These are phyloP conservation scores for Tragelaphus imberbis DNA, from an alignment of 2,113 vertebrate genomes.

Conservation along the genomic window DNA sequence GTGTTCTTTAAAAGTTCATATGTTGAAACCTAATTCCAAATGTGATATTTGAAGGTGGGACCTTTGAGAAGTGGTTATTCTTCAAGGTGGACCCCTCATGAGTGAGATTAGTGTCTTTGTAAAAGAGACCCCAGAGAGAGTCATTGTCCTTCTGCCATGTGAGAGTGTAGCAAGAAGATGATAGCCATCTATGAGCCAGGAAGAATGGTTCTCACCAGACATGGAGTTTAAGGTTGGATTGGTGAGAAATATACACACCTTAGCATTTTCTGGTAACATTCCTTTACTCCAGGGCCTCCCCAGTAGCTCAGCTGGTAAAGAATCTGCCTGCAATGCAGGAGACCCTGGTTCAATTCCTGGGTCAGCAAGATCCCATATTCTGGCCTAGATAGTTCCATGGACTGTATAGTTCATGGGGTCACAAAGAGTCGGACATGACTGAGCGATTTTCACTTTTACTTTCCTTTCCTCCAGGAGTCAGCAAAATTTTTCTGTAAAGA, in stretches of 20 bases:
- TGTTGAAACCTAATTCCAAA: neutral
- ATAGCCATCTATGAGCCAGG: neutral
- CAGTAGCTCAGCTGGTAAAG: neutral
- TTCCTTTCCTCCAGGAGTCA: neutral
- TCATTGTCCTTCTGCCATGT: neutral
- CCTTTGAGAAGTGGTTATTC: neutral
- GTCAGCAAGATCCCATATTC: neutral
- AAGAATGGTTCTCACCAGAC: neutral
- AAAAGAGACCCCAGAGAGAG: neutral
- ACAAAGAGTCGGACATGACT: neutral
- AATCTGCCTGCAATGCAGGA: neutral
- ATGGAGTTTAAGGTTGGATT: neutral
- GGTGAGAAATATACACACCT: neutral
- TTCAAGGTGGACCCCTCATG: neutral
- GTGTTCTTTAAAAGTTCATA: neutral
- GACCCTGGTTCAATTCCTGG: neutral
- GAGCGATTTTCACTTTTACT: neutral
- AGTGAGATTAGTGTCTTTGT: neutral
- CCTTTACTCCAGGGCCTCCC: neutral
- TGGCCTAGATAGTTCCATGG: neutral
- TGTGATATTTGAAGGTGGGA: neutral
- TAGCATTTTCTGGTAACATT: neutral
- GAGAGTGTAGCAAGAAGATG: neutral
- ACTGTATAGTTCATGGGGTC: neutral
- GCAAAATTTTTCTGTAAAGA: neutral